These are phyloP conservation scores for Drosophila gunungcola DNA, from an alignment of 1,140 invertebrate species.

Conservation along the genomic window DNA sequence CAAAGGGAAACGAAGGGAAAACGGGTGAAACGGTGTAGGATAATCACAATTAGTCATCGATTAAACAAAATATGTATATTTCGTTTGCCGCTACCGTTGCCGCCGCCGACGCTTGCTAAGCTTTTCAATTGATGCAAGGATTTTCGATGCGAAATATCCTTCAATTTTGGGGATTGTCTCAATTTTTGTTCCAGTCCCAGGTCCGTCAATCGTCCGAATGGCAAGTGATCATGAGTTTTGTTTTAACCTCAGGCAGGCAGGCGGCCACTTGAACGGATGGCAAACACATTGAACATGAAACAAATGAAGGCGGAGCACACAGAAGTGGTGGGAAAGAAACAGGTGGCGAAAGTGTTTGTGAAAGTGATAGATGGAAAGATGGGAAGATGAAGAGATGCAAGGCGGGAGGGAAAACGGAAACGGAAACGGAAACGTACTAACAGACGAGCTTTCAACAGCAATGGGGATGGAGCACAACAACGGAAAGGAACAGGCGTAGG, in stretches of 20 bases:
- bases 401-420: not conserved
- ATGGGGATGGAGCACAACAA: constrained; percentile 11
- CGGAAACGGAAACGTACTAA: not conserved
- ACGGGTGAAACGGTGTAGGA: too few relatives aligned
- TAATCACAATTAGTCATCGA: not conserved
- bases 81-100: constrained; percentile 49
- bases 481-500: not conserved
- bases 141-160: constrained; percentile 10
- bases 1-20: not conserved
- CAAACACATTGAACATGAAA: constrained; percentile 14
- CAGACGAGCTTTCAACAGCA: constrained; percentile 5
- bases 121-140: constrained; percentile 30
- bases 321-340: constrained; percentile 9
- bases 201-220: constrained; percentile 46
- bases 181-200: constrained; percentile 2
- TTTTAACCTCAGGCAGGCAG: constrained; percentile 44
- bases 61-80: not conserved
- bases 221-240: constrained; percentile 52
- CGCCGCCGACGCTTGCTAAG: constrained; percentile 46
- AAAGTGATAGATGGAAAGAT: not conserved
- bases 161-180: constrained; percentile 9
- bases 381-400: constrained; percentile 16
- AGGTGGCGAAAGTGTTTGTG: not conserved
- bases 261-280: constrained; percentile 54
- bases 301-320: constrained; percentile 16